Conservation (phyloP, 2,113 vertebrate species). For the Indicator indicator region DNA sequence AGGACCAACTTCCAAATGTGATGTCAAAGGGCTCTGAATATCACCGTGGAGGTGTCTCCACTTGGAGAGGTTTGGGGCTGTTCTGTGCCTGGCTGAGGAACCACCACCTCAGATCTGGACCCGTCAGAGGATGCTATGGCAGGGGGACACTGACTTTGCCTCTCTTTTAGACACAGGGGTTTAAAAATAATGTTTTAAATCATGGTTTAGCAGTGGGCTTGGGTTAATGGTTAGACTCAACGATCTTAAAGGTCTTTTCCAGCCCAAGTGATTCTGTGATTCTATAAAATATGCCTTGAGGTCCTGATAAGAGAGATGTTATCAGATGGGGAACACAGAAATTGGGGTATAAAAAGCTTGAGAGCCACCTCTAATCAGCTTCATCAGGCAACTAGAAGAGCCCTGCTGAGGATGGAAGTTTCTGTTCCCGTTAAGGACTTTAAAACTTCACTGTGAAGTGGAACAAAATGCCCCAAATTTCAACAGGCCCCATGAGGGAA, state of each 20-base stretch:
- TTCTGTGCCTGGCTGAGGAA: neutral
- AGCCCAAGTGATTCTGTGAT: no score
- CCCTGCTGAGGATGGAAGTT: neutral
- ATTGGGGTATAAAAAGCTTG: neutral
- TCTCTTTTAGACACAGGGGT: neutral
- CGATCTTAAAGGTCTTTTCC: no score
- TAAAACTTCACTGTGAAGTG: slow-evolving; percentile 26
- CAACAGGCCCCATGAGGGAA: neutral
- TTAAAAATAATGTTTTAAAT: neutral
- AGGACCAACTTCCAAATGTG: slow-evolving; percentile 43
- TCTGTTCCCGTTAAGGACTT: neutral
- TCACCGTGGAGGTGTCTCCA: neutral
- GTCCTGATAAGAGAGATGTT: neutral
- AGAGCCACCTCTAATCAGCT: neutral
- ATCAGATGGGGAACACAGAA: neutral
- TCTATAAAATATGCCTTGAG: neutral
- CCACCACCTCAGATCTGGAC: neutral
- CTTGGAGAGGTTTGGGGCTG: neutral
- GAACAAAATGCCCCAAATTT: slow-evolving; percentile 53
- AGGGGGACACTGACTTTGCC: neutral
- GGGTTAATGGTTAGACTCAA: no score
- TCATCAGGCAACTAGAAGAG: neutral
- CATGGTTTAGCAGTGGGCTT: no score
- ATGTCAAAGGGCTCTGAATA: slow-evolving; percentile 61
- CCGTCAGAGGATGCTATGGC: no score